Evolutionary conservation across 2,113 vertebrate species (phyloP).

Genomic region (Mola mola): DNA sequence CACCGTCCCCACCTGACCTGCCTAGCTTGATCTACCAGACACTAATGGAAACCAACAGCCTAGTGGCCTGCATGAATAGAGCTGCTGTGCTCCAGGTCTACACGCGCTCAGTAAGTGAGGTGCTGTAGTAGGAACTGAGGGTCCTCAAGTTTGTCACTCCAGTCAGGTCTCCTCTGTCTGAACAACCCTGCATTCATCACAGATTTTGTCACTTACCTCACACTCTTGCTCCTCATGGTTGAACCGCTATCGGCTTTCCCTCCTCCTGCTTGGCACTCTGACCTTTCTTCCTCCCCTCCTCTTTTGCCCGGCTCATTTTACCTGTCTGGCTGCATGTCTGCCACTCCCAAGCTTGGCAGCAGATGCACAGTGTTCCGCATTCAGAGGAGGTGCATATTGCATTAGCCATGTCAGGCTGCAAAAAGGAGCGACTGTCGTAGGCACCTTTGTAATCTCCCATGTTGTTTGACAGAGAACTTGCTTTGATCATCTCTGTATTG

Average conservation of each 20-base stretch:
- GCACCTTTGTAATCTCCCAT: conserved; percentile 35
- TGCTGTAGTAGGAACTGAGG: conserved; percentile 51
- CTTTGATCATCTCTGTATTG: conserved; percentile 37
- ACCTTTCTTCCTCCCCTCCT: conserved; percentile 17
- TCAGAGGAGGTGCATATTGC: conserved; percentile 71
- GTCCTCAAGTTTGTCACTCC: conserved; percentile 46
- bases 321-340: conserved; percentile 78
- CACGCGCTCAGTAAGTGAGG: conserved; percentile 55
- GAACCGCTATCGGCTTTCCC: conserved; percentile 30
- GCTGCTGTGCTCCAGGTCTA: conserved; percentile 59
- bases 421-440: conserved; percentile 43
- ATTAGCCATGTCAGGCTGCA: conserved; percentile 59
- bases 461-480: conserved; percentile 47
- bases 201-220: conserved; percentile 30
- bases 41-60: conserved; percentile 52
- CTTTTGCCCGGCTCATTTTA: conserved; percentile 51
- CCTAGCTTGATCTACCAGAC: conserved; percentile 58
- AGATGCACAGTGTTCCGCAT: conserved; percentile 64
- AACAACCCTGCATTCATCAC: conserved; percentile 59
- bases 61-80: conserved; percentile 66
- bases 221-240: conserved; percentile 39
- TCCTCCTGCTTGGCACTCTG: conserved; percentile 43
- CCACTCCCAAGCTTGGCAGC: conserved; percentile 63
- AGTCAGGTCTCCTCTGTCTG: conserved; percentile 52
- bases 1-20: conserved; percentile 13